A percentile compares a stretch with the other conserved stretches of the same genome.
Conservation (phyloP, 2,113 vertebrate species). For the Nematolebias whitei region DNA sequence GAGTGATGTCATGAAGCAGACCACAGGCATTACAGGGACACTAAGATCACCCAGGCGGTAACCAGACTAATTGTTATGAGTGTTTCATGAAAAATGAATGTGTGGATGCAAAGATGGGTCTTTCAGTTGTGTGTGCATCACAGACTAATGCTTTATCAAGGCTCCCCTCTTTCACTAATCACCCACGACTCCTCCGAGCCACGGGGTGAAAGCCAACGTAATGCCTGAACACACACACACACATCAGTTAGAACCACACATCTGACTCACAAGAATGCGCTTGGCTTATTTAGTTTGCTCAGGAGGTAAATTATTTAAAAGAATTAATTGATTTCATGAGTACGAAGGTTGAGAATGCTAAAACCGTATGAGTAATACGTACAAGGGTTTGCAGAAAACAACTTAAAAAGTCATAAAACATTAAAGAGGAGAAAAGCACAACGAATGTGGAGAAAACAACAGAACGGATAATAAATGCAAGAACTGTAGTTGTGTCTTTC, state of each 20-base stretch:
- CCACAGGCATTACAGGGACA: conserved; percentile 73
- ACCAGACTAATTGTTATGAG: conserved; percentile 84
- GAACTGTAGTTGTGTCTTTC: conserved; percentile 66
- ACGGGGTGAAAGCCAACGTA: conserved; percentile 69
- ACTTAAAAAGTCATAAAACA: conserved; percentile 84
- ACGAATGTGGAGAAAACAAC: conserved; percentile 57
- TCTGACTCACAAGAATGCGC: conserved; percentile 73
- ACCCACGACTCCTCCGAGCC: conserved; percentile 73
- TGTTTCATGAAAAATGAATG: conserved; percentile 86
- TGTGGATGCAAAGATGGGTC: conserved; percentile 78
- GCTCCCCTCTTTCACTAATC: conserved; percentile 78
- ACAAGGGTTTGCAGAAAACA: conserved; percentile 76
- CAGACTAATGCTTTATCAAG: conserved; percentile 81
- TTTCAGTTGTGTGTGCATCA: conserved; percentile 59
- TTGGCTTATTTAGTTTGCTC: conserved; percentile 78
- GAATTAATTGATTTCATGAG: conserved; percentile 84
- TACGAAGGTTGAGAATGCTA: conserved; percentile 79
- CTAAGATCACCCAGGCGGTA: conserved; percentile 79
- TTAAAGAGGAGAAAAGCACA: conserved; percentile 75
- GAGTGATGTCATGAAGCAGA: conserved; percentile 80
- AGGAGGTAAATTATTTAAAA: conserved; percentile 82
- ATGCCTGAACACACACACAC: conserved; percentile 61
- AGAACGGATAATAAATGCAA: conserved; percentile 76
- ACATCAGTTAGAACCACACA: conserved; percentile 67
- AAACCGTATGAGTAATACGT: conserved; percentile 79